Evolutionary conservation across 2,888 invertebrate species (phyloP), one percentile per base, ranked within the genome.

Genomic region (Ochlodes sylvanus): DNA sequence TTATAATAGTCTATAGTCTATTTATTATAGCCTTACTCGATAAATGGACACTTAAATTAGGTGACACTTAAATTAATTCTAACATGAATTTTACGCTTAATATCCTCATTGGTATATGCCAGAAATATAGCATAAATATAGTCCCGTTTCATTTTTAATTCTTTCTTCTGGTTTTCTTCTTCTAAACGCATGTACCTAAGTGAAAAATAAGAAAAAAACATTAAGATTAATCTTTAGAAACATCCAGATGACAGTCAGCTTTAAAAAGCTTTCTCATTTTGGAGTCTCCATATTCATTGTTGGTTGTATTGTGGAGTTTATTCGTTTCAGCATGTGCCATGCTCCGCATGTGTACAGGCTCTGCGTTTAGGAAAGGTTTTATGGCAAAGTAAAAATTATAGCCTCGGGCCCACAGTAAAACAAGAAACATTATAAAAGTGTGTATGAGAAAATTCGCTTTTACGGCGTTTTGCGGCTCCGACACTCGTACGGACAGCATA

Each of bases 401-500:
- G 81, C 79, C 73, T 69, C 77, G 68, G 67, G 71, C 76, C 76
- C 79, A 79, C 74, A 77, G 76, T 79, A 77, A 80, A 84, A 83
- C 79, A 84, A 79, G 81, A 81, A 85, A 83, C 81, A 81, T 83
- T 83, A 84, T 80, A 79, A 77, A 79, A 76, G 75, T 74, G 78
- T 76, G 82, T 83, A 82, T 80, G 85, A 83, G 82, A 83, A 86
- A 87, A 86, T 82, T 77, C 77, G 78, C 75, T 80, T 86, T 87
- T 86, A 87, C 80, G 82, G 79, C 72, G 52, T 62, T 67, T 67
- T 62, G 54, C 56, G 55, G 47, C 38, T 38, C 50, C 57, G 57
- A 5, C 27, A 21, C 52, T 27, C 5, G 67, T 67, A 67, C 61
- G 3, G 67, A 56, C 47, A 56, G 58, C 65, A 54, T 58, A 27